Conservation (phyloP, 2,113 vertebrate species). For the Collichthys lucidus region DNA sequence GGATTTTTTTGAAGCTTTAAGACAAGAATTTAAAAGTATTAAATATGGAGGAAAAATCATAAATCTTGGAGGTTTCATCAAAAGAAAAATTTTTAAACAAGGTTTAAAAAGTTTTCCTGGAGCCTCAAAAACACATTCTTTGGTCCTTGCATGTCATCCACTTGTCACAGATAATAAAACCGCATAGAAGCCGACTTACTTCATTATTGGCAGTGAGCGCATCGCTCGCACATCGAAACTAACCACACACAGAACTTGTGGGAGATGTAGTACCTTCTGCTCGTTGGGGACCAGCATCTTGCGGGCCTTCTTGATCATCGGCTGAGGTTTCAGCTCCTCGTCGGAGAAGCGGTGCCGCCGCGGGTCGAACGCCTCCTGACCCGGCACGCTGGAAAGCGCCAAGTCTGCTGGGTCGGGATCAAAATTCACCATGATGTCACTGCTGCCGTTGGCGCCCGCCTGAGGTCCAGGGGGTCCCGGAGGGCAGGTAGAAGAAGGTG, state of each 20-base stretch:
- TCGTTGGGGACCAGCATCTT: constrained; percentile 92
- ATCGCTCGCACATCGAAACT: neutral
- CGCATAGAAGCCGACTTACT: too few relatives aligned
- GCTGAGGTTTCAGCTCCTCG: constrained; percentile 89
- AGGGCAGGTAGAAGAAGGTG: constrained; percentile 77
- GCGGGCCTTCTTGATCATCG: constrained; percentile 91
- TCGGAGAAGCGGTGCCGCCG: constrained; percentile 90
- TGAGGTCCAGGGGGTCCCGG: constrained; percentile 63
- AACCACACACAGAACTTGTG: constrained; percentile 39
- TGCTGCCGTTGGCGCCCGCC: constrained; percentile 67
- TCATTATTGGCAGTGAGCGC: neutral
- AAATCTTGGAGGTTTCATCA: neutral
- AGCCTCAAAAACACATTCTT: neutral
- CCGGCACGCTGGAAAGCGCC: constrained; percentile 91
- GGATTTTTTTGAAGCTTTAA: neutral
- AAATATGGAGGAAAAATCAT: neutral
- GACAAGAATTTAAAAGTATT: too few relatives aligned
- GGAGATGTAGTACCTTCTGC: constrained; percentile 88
- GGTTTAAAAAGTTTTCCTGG: neutral
- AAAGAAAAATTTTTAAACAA: neutral
- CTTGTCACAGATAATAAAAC: neutral
- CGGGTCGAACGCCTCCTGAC: constrained; percentile 93
- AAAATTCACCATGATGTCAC: constrained; percentile 91
- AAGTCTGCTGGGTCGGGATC: constrained; percentile 92
- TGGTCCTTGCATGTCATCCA: too few relatives aligned